phyloP scores from a whole-genome alignment of 2,797 vertebrate species.

The Harpagifer antarcticus region DNA sequence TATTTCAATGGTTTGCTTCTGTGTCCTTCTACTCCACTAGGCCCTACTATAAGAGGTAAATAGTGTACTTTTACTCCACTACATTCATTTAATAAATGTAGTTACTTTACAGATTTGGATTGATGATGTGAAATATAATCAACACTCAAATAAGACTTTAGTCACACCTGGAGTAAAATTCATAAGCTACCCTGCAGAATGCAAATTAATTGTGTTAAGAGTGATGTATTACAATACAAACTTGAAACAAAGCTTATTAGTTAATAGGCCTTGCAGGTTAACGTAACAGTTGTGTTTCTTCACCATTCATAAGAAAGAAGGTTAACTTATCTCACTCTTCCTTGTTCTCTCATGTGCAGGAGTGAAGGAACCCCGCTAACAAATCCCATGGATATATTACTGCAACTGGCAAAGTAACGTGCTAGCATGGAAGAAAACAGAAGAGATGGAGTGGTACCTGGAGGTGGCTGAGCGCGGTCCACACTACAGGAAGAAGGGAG shows the following conservation, averaged over 20 bases:
- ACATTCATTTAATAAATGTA: too few species aligned
- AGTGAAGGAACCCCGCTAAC: not conserved
- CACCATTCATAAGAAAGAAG: not conserved
- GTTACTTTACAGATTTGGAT: too few species aligned
- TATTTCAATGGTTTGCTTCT: too few species aligned
- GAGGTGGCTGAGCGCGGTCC: slow-evolving; percentile 84
- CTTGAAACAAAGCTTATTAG: not conserved
- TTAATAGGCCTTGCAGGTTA: not conserved
- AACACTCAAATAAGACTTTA: too few species aligned
- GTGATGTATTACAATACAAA: not conserved
- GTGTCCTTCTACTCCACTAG: too few species aligned
- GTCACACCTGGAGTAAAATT: not conserved
- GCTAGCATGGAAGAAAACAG: slow-evolving; percentile 41
- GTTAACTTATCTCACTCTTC: not conserved
- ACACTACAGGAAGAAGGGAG: slow-evolving; percentile 87
- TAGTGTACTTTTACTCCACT: too few species aligned
- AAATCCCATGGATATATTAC: slow-evolving; percentile 43
- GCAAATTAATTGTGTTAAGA: too few species aligned
- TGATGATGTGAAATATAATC: too few species aligned
- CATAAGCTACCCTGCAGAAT: too few species aligned
- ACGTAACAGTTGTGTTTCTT: too few species aligned
- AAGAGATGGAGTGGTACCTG: slow-evolving; percentile 79
- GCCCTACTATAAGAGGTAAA: too few species aligned
- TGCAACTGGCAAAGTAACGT: slow-evolving; percentile 48
- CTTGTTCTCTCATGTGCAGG: not conserved